phyloP scores from a whole-genome alignment of 1,140 invertebrate genomes.

The Tribolium castaneum region DNA sequence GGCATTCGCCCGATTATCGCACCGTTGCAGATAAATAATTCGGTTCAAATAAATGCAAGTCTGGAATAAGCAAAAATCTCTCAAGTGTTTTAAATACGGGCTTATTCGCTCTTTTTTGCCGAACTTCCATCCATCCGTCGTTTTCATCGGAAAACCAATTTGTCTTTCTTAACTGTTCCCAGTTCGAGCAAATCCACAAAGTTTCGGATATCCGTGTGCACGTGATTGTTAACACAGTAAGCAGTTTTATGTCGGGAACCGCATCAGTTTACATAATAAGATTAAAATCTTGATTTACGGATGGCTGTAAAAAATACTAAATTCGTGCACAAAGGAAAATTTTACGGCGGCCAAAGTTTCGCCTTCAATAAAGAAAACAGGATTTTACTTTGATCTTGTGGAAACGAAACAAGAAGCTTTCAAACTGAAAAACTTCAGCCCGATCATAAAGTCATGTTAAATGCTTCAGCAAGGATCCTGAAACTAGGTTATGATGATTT shows the following conservation, averaged over 20 bases:
- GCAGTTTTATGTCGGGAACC: slow-evolving; percentile 23
- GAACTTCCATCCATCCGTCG: background rate
- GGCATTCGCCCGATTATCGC: no score
- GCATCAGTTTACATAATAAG: slow-evolving; percentile 34
- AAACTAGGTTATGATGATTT: background rate
- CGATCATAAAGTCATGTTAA: background rate
- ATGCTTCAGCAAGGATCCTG: background rate
- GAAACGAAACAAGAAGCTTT: no score
- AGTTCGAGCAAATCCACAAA: slow-evolving; percentile 16
- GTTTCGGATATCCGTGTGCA: slow-evolving; percentile 26
- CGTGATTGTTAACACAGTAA: slow-evolving; percentile 32
- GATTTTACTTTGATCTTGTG: no score
- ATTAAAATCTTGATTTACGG: slow-evolving; percentile 29
- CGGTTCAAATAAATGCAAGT: background rate
- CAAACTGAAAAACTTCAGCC: no score
- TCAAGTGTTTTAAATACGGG: slow-evolving; percentile 12
- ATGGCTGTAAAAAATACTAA: background rate
- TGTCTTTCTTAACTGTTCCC: slow-evolving; percentile 33
- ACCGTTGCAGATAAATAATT: background rate
- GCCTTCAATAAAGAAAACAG: background rate
- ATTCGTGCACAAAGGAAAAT: background rate
- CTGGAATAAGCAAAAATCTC: background rate
- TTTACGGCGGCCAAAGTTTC: background rate
- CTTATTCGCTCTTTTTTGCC: background rate
- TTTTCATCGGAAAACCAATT: slow-evolving; percentile 21